Base-by-base conservation (phyloP, 2,888 invertebrate genomes). In the Teinopalpus imperialis region DNA sequence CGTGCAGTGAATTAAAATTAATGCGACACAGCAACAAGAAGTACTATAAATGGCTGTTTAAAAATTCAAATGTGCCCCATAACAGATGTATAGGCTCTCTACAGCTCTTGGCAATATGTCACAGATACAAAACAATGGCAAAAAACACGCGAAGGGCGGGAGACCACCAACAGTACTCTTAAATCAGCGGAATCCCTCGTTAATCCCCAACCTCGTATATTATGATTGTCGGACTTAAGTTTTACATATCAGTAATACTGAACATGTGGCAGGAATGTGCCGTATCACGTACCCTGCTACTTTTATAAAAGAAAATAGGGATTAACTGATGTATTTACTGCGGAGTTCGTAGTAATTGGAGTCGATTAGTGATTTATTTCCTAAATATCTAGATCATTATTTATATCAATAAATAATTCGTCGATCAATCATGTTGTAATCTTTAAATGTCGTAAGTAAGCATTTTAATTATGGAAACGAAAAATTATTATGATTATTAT, bases 201-300 rank as follows among this genome's bases (percentile, higher is more conserved):
- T 85, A 83, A 87, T 85, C 85, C 83, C 49, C 46, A 39, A 59
- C 69, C 74, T 74, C 71, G 73, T 75, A 77, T 85, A 81, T 87
- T 87, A 77, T 86, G 87, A 87, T 85, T 73, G 76, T 69, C 63
- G 79, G 81, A 74, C 78, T 83, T 81, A 73, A 71, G 67, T 68
- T 59, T 65, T 66, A 70, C 66, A 68, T 67, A 62, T 73, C 67
- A 63, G 69, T 86, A 81, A 86, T 77, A 58, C 85, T 56, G 57
- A 70, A 83, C 87, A 88, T 87, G 86, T 87, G 87, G 74, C 78
- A 54, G 43, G 54, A 65, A 67, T 70, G 69, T 61, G 59, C 14
- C 40, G 43, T 34, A 45, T 29, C 46, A 43, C 43, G 36, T 21
- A 23, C 21, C 16, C 7, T 13, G 32, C n/a, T 20, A 7, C 12